Evolutionary conservation across 2,888 invertebrate genomes (phyloP), one percentile per base, ranked within the genome.

Genomic region (Zaprionus bogoriensis): DNA sequence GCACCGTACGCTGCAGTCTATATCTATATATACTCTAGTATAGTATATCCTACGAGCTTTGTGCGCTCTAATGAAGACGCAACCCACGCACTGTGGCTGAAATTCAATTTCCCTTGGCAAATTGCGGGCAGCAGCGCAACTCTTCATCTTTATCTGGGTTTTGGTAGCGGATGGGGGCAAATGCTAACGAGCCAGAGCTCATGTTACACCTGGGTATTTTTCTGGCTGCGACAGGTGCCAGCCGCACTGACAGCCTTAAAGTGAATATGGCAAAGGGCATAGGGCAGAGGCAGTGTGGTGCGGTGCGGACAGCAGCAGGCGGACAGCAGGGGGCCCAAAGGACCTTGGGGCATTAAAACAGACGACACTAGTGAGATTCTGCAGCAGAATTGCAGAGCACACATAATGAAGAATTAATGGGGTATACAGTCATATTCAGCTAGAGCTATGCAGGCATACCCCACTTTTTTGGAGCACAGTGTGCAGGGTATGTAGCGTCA

Each of bases 161-260:
- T 2, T 17, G 32, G 3, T 7, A 9, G 7, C 0, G 3, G 5
- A 3, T 12, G 32, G 14, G 28, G 19, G 23, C 25, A 14, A 62
- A 22, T 27, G 47, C 42, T 65, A 63, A 79, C 61, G 58, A 76
- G 77, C 48, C 44, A 45, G 61, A 48, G 61, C 66, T 79, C 81
- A 39, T 45, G 41, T 67, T 80, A 48, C 73, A 30, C 38, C 41
- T 51, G 41, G 38, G 44, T 32, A 39, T 20, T 38, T 19, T 36
- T 47, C 42, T 57, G 59, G 23, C 23, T 23, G 27, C 36, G 51
- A 32, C 64, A 63, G 69, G 27, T 67, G 59, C 54, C 63, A 58
- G 12, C 32, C 36, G 5, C 55, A 64, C 53, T 55, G 57, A 46
- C 39, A 73, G 51, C 42, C 25, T 54, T 53, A 38, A 46, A 48